phyloP scores from a whole-genome alignment of 2,888 invertebrate species.

The Apamea sordens region DNA sequence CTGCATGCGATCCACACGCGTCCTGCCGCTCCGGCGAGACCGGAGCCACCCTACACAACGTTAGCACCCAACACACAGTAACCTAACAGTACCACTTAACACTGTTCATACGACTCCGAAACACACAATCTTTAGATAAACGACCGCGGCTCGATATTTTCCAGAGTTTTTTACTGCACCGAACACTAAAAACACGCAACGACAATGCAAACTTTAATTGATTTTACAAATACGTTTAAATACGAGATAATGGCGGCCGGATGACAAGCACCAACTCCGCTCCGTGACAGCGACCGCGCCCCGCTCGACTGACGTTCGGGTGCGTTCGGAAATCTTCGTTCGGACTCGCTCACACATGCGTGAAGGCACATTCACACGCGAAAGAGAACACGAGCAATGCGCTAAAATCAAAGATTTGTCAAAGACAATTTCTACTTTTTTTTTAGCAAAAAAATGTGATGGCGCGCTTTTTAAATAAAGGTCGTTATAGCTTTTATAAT shows the following conservation, averaged over 20 bases:
- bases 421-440: constrained; percentile 70
- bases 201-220: constrained; percentile 86
- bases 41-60: constrained; percentile 88
- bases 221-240: constrained; percentile 89
- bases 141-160: constrained; percentile 71
- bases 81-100: constrained; percentile 87
- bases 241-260: constrained; percentile 91
- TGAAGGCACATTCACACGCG: constrained; percentile 80
- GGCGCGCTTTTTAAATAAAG: constrained; percentile 54
- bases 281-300: constrained; percentile 91
- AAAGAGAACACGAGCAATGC: constrained; percentile 81
- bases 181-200: constrained; percentile 82
- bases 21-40: constrained; percentile 85
- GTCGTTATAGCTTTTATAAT: not conserved
- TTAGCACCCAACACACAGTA: constrained; percentile 86
- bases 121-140: constrained; percentile 70
- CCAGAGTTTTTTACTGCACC: constrained; percentile 75
- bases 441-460: constrained; percentile 34
- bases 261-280: constrained; percentile 90
- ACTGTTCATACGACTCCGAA: constrained; percentile 77
- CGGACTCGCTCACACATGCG: constrained; percentile 89
- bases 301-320: constrained; percentile 90
- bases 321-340: constrained; percentile 87
- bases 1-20: constrained; percentile 89
- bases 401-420: constrained; percentile 72